Evolutionary conservation across 92 coral and sea anemone species (phyloP), one percentile per base, ranked within the genome.

Genomic region (Epizoanthus fatuus): DNA sequence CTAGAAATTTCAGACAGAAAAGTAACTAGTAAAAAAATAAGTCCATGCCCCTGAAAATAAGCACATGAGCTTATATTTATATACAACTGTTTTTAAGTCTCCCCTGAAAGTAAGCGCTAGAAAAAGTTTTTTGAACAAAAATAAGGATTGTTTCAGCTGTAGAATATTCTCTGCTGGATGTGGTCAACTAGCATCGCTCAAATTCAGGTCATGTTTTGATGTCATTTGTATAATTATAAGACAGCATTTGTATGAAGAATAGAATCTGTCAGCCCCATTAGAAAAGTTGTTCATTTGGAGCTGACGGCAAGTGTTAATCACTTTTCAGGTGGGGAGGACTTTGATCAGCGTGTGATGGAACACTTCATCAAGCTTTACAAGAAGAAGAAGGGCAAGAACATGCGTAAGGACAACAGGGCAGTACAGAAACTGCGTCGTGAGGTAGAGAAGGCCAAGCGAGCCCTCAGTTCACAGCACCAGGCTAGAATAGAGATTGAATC

Each of bases 361-460:
- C 91, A 97, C 63, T 97, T 97, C 87, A 95, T 97, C 88, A 97
- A 97, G 81, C 86, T 97, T 42, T 97, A 97, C 92, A 97, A 95
- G 94, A 97, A 97, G 71, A 97, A 97, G 98, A 97, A 95, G 81
- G 99, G 99, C 94, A 97, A 97, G 83, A 92, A 97, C 70, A 92
- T 97, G 49, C 99, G 99, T 67, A 97, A 97, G 86, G 99, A 97
- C 88, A 94, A 97, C 97, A 92, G 99, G 62, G 99, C 99, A 65
- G 95, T 97, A 42, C 99, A 97, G 90, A 97, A 97, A 78, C 98
- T 97, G 25, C 92, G 99, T 56, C 99, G 99, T 86, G 99, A 97
- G 79, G 99, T 97, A 40, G 99, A 97, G 87, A 97, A 97, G 63
- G 99, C 99, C 84, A 97, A 97, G 89, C 86, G 99, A 85, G 95